Base-by-base conservation (phyloP, 2,113 vertebrate genomes). In the Gila orcuttii region DNA sequence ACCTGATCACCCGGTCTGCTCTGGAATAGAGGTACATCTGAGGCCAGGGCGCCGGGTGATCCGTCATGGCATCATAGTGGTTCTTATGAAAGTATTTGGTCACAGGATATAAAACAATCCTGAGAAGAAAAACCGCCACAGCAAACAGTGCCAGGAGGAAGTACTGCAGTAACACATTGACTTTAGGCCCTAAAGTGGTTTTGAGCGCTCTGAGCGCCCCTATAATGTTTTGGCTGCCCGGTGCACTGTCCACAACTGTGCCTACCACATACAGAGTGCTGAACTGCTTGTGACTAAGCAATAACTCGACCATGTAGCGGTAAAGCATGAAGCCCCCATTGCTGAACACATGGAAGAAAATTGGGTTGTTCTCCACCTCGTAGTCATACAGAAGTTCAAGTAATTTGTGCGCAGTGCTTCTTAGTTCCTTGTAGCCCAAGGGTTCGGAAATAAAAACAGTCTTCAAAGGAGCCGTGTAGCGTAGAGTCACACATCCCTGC, bases 251-350 rank as follows among this genome's bases (percentile, higher is more conserved):
- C 42, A 99, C 96, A 52, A 98, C 86, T 1, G 96, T 94, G 76
- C 98, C 98, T 0, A 95, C 93, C 25, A 99, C 95, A 4, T 42
- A 90, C 88, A 99, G 89, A 8, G 93, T 94, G 83, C 93, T 86
- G 85, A 98, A 97, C 3, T 94, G 94, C 79, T 80, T 86, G 13
- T 96, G 94, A 19, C 86, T 93, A 68, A 93, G 94, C 66, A 99
- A 86, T 1, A 95, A 93, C 91, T 98, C 97, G 0, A 96, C 66
- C 17, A 99, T 87, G n/a, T 98, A 98, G 5, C 98, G 96, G 92
- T 99, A 99, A 6, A 99, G 93, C 97, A 99, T 98, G 94, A 93
- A 96, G 12, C 98, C 98, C 0, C 96, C 97, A 0, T 99, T 99
- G 91, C 98, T 99, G 92, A 99, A 99, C 3, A 97, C 91, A 0